phyloP scores from a whole-genome alignment of 2,888 invertebrate species.

The Dioctria rufipes region DNA sequence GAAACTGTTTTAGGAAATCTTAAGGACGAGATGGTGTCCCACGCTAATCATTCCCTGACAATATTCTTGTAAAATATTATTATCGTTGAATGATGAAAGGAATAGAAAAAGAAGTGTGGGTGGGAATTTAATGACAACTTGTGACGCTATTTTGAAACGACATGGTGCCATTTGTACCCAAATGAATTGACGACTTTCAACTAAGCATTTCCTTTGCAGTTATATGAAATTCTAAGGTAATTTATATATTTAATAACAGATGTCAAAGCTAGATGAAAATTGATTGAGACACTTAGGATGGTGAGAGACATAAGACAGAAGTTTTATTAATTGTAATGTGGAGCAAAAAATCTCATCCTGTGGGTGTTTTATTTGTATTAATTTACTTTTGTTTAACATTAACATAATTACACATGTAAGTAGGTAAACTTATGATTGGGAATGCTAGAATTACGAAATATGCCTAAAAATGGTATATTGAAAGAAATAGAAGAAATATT shows the following conservation, averaged over 20 bases:
- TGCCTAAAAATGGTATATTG: too few species aligned
- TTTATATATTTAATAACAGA: constrained; percentile 4
- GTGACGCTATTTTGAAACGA: constrained; percentile 24
- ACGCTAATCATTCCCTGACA: constrained; percentile 2
- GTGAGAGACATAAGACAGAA: too few species aligned
- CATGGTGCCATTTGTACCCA: constrained; percentile 35
- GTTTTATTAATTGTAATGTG: too few species aligned
- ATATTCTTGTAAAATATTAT: constrained; percentile 6
- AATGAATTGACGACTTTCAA: constrained; percentile 8
- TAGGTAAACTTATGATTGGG: too few species aligned
- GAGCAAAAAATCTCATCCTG: too few species aligned
- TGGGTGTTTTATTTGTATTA: too few species aligned
- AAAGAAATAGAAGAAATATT: too few species aligned
- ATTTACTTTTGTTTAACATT: too few species aligned
- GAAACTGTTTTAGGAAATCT: constrained; percentile 6
- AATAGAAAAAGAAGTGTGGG: constrained; percentile 3
- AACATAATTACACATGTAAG: too few species aligned
- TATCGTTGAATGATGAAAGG: constrained; percentile 4
- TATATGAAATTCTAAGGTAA: background rate
- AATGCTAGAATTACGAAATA: too few species aligned
- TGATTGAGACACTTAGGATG: too few species aligned
- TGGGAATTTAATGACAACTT: constrained; percentile 36
- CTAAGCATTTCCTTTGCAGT: background rate
- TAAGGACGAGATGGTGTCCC: background rate
- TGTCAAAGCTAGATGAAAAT: background rate